Evolutionary conservation across 2,888 invertebrate species (phyloP).

Genomic region (Endomychus coccineus): DNA sequence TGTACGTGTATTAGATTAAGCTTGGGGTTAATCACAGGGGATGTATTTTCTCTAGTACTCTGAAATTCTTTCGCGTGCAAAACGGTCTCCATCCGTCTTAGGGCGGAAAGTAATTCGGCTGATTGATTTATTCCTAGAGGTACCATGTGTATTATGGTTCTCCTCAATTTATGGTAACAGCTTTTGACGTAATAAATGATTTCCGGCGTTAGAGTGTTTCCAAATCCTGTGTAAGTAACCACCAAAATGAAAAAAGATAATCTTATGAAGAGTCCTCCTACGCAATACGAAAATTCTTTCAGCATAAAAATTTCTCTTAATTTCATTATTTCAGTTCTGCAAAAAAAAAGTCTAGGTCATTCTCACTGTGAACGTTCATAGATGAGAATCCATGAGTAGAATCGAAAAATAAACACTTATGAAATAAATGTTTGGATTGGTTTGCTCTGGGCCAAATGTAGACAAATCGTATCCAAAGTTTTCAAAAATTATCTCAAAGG

Average conservation of each 20-base stretch:
- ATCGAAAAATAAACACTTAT: too few species aligned
- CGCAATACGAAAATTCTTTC: conserved; percentile 31
- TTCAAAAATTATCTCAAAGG: too few species aligned
- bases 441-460: too few species aligned
- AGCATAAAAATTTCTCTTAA: conserved; percentile 35
- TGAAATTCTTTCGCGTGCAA: conserved; percentile 39
- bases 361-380: too few species aligned
- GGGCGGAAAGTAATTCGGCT: conserved; percentile 67
- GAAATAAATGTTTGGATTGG: too few species aligned
- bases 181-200: conserved; percentile 78
- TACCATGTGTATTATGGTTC: conserved; percentile 80
- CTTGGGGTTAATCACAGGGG: neutral
- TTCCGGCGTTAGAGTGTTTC: conserved; percentile 66
- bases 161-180: conserved; percentile 76
- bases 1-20: conserved; percentile 6
- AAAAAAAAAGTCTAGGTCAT: too few species aligned
- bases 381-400: too few species aligned
- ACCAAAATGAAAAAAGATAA: conserved; percentile 28
- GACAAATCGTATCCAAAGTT: too few species aligned
- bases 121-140: conserved; percentile 74
- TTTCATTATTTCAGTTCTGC: conserved; percentile 60
- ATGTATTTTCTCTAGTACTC: neutral
- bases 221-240: conserved; percentile 56
- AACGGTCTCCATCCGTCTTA: conserved; percentile 57
- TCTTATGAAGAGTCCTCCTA: conserved; percentile 26